Evolutionary conservation across 2,113 vertebrate genomes (phyloP).

Genomic region (Anolis sagrei): DNA sequence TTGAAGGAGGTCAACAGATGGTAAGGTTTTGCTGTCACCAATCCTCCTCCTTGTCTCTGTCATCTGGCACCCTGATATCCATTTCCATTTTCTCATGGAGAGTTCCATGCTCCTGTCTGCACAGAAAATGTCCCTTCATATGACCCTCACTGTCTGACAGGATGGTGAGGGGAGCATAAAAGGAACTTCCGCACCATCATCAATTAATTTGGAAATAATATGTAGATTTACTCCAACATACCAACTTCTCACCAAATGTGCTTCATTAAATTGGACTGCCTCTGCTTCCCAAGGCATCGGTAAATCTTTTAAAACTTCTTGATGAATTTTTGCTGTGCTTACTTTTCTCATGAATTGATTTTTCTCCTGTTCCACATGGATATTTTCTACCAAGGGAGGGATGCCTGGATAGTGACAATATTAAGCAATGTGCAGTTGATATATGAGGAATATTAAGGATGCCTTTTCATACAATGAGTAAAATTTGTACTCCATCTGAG

Average conservation of each 20-base stretch:
- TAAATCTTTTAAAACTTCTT: no score
- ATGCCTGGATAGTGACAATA: constrained; percentile 8
- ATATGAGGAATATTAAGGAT: background rate
- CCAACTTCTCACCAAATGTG: no score
- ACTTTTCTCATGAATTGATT: background rate
- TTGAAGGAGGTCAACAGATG: background rate
- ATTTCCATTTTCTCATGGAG: background rate
- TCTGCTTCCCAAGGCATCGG: no score
- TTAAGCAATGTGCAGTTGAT: background rate
- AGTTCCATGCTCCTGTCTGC: background rate
- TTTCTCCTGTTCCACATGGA: background rate
- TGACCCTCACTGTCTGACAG: background rate
- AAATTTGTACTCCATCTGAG: constrained; percentile 13
- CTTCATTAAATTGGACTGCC: no score
- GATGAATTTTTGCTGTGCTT: no score
- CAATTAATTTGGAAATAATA: no score
- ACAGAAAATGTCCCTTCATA: background rate
- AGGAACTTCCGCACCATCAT: no score
- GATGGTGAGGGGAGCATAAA: no score
- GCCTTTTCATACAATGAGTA: constrained; percentile 1
- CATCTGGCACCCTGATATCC: background rate
- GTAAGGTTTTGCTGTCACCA: background rate
- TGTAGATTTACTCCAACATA: no score
- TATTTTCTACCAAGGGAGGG: constrained; percentile 9
- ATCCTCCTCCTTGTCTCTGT: background rate